These are phyloP conservation scores for Diadophis punctatus DNA, from an alignment of 2,113 vertebrate genomes.

Conservation along the genomic window DNA sequence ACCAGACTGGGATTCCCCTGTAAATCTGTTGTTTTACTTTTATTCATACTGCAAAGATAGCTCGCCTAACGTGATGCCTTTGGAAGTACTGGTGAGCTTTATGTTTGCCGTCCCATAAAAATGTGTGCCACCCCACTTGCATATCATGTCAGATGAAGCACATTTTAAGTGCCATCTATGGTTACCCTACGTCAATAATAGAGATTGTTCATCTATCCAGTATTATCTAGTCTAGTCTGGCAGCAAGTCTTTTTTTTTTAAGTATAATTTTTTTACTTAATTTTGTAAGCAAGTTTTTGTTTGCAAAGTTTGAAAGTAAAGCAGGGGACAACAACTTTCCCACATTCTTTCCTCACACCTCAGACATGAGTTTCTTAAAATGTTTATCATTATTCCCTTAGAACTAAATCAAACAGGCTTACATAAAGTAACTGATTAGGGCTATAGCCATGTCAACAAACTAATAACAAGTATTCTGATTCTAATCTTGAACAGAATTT, in stretches of 20 bases:
- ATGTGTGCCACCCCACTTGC: too few species aligned
- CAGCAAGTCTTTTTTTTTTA: not conserved
- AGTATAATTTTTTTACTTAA: not conserved
- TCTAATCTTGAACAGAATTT: not conserved
- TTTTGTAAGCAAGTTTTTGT: not conserved
- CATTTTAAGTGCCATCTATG: not conserved
- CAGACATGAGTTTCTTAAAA: not conserved
- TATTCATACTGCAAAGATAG: too few species aligned
- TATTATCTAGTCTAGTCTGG: not conserved
- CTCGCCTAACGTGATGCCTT: too few species aligned
- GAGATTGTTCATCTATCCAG: not conserved
- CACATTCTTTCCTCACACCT: not conserved
- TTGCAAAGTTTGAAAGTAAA: not conserved
- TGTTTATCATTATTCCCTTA: not conserved
- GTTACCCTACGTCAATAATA: not conserved
- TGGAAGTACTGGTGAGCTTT: too few species aligned
- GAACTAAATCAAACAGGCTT: not conserved
- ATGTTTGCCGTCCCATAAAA: too few species aligned
- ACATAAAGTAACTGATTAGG: not conserved
- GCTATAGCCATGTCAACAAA: not conserved
- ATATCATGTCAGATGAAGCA: too few species aligned
- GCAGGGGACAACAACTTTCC: not conserved
- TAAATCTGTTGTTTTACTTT: too few species aligned
- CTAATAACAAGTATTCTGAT: not conserved
- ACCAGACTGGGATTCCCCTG: too few species aligned